Percentiles rank a stretch among this genome's conserved stretches.
Conservation (phyloP, 2,888 invertebrate species). For the Tipula vernalis region DNA sequence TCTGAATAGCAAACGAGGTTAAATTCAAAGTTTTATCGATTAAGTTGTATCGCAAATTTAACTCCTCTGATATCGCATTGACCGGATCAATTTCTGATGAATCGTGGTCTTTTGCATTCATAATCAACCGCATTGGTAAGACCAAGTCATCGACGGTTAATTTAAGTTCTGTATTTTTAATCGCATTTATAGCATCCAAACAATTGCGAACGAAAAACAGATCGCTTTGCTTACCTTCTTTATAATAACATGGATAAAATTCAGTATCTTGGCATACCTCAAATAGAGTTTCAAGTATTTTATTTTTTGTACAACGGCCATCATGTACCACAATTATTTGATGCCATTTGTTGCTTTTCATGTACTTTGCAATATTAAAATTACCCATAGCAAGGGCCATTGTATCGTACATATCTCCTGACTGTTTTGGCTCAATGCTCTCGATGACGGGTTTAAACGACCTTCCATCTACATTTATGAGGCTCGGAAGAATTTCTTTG, state of each 20-base stretch:
- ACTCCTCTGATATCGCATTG: background rate
- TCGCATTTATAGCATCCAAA: conserved; percentile 6
- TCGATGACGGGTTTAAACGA: background rate
- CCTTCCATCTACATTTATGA: background rate
- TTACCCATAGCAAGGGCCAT: background rate
- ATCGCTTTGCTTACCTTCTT: background rate
- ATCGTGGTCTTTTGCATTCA: conserved; percentile 8
- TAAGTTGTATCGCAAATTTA: background rate
- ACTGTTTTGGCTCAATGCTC: background rate
- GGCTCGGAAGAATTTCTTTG: background rate
- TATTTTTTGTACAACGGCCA: conserved; percentile 6
- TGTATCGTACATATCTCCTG: background rate
- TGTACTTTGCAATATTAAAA: background rate
- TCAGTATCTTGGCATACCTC: background rate
- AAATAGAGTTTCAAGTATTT: conserved; percentile 10
- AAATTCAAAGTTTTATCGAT: conserved; percentile 12
- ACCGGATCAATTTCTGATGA: conserved; percentile 11
- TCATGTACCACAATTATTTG: conserved; percentile 12
- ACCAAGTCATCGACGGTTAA: background rate
- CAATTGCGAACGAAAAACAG: conserved; percentile 13
- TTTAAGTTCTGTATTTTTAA: background rate
- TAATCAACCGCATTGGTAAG: background rate
- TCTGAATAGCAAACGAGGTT: background rate
- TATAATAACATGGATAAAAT: conserved; percentile 13
- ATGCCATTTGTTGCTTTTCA: conserved; percentile 12